A percentile compares a stretch with the other conserved stretches of the same genome.
These are phyloP conservation scores for Palaemon carinicauda DNA, from an alignment of 1,140 invertebrate genomes.

Conservation along the genomic window DNA sequence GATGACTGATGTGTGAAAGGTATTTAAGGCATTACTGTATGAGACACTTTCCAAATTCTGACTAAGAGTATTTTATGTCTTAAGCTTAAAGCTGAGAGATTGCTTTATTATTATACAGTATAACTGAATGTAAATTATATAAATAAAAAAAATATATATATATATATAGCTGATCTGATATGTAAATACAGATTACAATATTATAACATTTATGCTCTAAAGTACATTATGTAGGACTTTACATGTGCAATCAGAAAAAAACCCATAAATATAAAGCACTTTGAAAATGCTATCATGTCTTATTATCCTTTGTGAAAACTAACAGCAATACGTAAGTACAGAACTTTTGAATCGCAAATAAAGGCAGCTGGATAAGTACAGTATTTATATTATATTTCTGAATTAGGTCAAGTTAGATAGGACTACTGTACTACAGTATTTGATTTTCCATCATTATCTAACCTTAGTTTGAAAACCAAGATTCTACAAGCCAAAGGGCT, in stretches of 20 bases:
- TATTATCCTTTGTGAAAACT: too few species aligned
- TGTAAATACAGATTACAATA: constrained; percentile 43
- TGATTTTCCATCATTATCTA: too few species aligned
- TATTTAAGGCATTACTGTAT: constrained; percentile 46
- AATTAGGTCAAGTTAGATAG: too few species aligned
- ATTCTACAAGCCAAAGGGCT: too few species aligned
- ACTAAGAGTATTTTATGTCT: constrained; percentile 46
- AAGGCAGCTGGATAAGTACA: too few species aligned
- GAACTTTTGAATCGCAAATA: too few species aligned
- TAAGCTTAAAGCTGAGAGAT: constrained; percentile 40
- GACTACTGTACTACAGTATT: too few species aligned
- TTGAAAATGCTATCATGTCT: too few species aligned
- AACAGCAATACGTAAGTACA: too few species aligned
- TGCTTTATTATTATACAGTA: constrained; percentile 29
- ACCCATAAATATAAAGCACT: constrained; percentile 3
- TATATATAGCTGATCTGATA: constrained; percentile 43
- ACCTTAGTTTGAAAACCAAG: too few species aligned
- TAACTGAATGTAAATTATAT: constrained; percentile 5
- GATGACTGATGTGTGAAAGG: constrained; percentile 49
- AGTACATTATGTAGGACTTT: constrained; percentile 38
- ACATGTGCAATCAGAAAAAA: constrained; percentile 45
- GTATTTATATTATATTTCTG: too few species aligned
- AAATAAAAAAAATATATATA: constrained; percentile 10
- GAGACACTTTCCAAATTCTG: constrained; percentile 44
- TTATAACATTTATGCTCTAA: constrained; percentile 25